Base-by-base conservation (phyloP, 2,888 invertebrate genomes). In the Leptinotarsa peninsularis region DNA sequence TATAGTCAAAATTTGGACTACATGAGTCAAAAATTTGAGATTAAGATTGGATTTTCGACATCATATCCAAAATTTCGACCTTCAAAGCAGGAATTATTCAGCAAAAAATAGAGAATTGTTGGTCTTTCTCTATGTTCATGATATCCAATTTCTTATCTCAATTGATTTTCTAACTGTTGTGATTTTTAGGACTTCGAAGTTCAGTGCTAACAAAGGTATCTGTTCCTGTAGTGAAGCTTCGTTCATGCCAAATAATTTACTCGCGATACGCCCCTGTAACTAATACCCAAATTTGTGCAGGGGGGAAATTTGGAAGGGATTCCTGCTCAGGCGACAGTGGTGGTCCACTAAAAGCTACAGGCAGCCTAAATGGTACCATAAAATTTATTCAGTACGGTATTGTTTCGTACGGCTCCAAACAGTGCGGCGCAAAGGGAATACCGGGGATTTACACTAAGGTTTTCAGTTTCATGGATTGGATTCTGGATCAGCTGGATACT, bases 301-400 rank as follows among this genome's bases (percentile, higher is more conserved):
- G 93, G 1, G 93, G 93, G 0, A 84, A 88, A 3, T 86, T 84
- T n/a, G 90, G 90, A 18, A 89, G 89, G 75, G 93, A 93, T 83
- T 92, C 93, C 0, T 94, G 93, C 80, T 88, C 88, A 0, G 93
- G 93, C 0, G 93, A 94, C 82, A 92, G 92, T 7, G 94, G 94
- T 0, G 93, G 93, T 0, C 93, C 94, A 0, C 88, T 94, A 4
- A 85, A 89, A 70, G 79, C 79, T 49, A 88, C 88, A 67, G 88
- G 89, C 0, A 84, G 85, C 0, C 82, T 87, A 0, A 85, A 86
- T 23, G 84, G 83, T 1, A 89, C 74, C 5, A 79, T 87, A 4
- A 88, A 90, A 58, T 91, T 74, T 78, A 87, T 92, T 13, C 92
- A 92, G 77, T 88, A 91, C 54, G 89, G 89, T 17, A 82, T 89